A percentile compares a stretch with the other conserved stretches of the same genome.
phyloP scores from a whole-genome alignment of 1,140 invertebrate species.

The Polyergus mexicanus region DNA sequence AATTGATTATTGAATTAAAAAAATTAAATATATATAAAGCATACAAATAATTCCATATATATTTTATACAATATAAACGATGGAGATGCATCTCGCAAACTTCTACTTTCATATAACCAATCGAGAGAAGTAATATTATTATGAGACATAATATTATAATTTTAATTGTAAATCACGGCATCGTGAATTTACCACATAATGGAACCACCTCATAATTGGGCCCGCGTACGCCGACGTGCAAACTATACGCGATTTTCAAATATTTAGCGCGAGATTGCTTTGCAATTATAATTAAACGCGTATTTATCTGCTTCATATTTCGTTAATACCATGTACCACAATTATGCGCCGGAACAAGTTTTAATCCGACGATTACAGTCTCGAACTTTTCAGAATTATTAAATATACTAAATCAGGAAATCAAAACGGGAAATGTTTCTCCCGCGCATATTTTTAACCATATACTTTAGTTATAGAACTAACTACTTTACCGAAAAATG shows the following conservation, averaged over 20 bases:
- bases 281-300: constrained; percentile 40
- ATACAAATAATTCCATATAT: neutral
- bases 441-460: neutral
- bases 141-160: neutral
- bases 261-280: constrained; percentile 35
- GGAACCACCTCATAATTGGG: neutral
- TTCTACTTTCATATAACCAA: neutral
- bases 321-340: neutral
- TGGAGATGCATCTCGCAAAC: neutral
- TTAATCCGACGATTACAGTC: constrained; percentile 18
- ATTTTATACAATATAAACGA: neutral
- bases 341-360: constrained; percentile 29
- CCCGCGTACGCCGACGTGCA: neutral
- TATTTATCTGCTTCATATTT: constrained; percentile 34
- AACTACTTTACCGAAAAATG: neutral
- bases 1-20: neutral
- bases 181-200: constrained; percentile 6
- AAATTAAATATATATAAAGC: neutral
- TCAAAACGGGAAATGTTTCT: constrained; percentile 12
- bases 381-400: constrained; percentile 14
- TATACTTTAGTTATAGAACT: neutral
- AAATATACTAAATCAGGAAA: neutral
- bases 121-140: neutral
- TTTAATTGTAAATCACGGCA: neutral
- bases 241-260: constrained; percentile 33